Evolutionary conservation across 2,888 invertebrate species (phyloP), one percentile per base, ranked within the genome.

Genomic region (Clistopyga incitator): DNA sequence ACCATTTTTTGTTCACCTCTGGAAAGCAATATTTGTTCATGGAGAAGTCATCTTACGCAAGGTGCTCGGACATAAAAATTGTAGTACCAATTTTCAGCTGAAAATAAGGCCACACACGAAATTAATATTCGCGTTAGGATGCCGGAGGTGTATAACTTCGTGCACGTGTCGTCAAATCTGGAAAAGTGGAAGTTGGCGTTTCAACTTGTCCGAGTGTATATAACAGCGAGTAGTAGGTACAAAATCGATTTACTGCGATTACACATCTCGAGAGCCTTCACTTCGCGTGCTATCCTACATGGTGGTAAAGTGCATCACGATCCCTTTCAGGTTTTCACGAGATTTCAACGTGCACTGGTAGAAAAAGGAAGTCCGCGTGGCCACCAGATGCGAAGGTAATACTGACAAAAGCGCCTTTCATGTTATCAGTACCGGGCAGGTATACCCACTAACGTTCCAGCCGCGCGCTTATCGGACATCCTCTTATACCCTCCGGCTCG

Each of bases 381-480:
- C 64, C 61, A 71, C 78, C 82, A 80, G 80, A 80, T 83, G 80
- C 80, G 72, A 80, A 59, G 42, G 83, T 83, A 83, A 80, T 83
- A 77, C 80, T 67, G 77, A 77, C 76, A 76, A 83, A 80, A 83
- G 83, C 77, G 72, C 83, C 76, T 80, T 83, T 83, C 80, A 77
- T 79, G 83, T 80, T 83, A 83, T 83, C 83, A 83, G 77, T 72
- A 77, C 67, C 34, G 68, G 72, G 50, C 79, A 83, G 77, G 72
- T 77, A 76, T 70, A 80, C 56, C 72, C 67, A 42, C 47, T n/a
- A 59, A 42, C 72, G 80, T 83, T 83, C 76, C 76, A 77, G 77
- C 59, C 72, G 54, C 70, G 72, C 68, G 83, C 83, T 83, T 83
- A 83, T 83, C 83, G 77, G 80, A 80, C 80, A 83, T 83, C 83